Evolutionary conservation across 2,888 invertebrate species (phyloP).

Genomic region (Dromius quadrimaculatus): DNA sequence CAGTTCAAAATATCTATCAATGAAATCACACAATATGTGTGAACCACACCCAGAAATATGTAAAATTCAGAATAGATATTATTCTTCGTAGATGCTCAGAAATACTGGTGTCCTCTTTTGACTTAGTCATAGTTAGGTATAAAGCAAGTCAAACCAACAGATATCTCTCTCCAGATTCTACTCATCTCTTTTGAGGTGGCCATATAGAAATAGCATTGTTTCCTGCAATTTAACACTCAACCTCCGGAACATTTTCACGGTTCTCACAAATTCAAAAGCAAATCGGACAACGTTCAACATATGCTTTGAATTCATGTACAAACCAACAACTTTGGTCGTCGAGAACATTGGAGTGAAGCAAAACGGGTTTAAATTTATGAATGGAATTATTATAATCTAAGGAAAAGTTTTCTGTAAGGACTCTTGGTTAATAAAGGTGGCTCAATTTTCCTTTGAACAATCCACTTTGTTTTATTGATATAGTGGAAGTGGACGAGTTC

Average conservation of each 20-base stretch:
- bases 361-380: slow-evolving; percentile 21
- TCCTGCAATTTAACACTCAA: neutral
- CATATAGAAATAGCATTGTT: slow-evolving; percentile 10
- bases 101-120: no score
- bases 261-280: slow-evolving; percentile 1
- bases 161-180: no score
- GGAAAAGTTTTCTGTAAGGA: slow-evolving; percentile 13
- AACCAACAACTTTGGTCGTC: neutral
- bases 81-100: no score
- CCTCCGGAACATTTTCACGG: neutral
- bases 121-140: no score
- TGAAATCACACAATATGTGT: no score
- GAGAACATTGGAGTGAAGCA: slow-evolving; percentile 9
- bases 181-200: no score
- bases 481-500: no score
- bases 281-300: neutral
- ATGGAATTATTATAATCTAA: slow-evolving; percentile 32
- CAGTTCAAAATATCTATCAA: no score
- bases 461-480: slow-evolving; percentile 21
- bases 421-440: slow-evolving; percentile 13
- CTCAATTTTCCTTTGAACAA: slow-evolving; percentile 1
- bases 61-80: no score
- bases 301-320: neutral
- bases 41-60: no score
- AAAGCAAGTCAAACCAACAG: no score